phyloP scores from a whole-genome alignment of 30 jellyfish, hydroid and myxozoan species.

The Hydractinia echinata region DNA sequence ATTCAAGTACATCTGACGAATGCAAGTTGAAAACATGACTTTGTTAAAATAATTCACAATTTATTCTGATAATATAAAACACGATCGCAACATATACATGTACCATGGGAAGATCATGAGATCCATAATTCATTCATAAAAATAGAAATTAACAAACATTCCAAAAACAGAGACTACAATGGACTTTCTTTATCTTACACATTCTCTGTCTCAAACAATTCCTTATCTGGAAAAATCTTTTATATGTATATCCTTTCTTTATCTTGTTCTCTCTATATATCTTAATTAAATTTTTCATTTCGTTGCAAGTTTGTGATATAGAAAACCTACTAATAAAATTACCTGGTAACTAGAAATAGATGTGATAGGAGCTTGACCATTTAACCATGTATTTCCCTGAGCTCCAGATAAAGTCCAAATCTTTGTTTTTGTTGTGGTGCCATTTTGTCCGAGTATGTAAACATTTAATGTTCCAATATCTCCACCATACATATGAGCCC shows the following conservation, averaged over 20 bases:
- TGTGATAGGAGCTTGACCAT: slow-evolving; percentile 91
- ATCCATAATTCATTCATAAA: too few species aligned
- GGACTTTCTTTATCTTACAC: not conserved
- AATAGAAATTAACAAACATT: too few species aligned
- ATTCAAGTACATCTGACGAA: not conserved
- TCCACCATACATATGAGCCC: slow-evolving; percentile 94
- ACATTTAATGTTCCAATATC: slow-evolving; percentile 82
- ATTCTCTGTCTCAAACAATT: not conserved
- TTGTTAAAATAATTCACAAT: not conserved
- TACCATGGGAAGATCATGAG: too few species aligned
- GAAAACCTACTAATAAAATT: not conserved
- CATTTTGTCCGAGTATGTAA: slow-evolving; percentile 68
- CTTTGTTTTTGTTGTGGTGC: slow-evolving; percentile 45
- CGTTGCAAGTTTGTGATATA: too few species aligned
- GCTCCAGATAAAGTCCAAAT: slow-evolving; percentile 81
- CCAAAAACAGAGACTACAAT: too few species aligned
- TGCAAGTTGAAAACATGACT: not conserved
- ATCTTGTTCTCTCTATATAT: too few species aligned
- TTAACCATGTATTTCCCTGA: slow-evolving; percentile 77
- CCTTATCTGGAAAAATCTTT: too few species aligned
- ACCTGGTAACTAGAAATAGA: slow-evolving; percentile 88
- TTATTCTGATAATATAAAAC: not conserved
- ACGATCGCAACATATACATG: not conserved
- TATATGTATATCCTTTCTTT: too few species aligned
- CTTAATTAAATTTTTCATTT: too few species aligned